Evolutionary conservation across 2,113 vertebrate species (phyloP).

Genomic region (Clarias batrachus): DNA sequence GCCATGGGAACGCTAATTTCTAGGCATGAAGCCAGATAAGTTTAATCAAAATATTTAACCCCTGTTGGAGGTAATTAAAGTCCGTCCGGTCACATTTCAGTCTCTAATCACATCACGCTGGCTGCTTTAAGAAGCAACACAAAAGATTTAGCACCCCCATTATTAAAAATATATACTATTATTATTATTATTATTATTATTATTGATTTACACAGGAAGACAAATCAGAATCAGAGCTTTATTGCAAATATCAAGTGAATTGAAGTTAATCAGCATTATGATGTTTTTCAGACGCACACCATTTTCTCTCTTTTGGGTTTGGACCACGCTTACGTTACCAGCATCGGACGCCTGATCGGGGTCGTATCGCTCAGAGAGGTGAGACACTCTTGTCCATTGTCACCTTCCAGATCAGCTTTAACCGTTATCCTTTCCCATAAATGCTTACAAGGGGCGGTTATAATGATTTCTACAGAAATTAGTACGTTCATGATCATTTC

Average conservation of each 20-base stretch:
- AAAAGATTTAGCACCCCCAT: background rate
- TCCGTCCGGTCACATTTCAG: background rate
- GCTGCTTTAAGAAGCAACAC: background rate
- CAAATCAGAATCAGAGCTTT: background rate
- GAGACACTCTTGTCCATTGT: slow-evolving; percentile 17
- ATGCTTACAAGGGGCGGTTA: no score
- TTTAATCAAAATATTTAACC: slow-evolving; percentile 32
- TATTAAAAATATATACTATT: no score
- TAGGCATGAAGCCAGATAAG: background rate
- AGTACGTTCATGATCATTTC: no score
- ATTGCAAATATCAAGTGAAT: no score
- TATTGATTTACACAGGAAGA: background rate
- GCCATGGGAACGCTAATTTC: background rate
- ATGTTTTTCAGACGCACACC: slow-evolving; percentile 83
- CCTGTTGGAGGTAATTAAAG: slow-evolving; percentile 21
- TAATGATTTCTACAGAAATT: no score
- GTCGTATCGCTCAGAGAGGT: slow-evolving; percentile 96
- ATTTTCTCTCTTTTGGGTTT: slow-evolving; percentile 94
- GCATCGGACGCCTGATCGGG: slow-evolving; percentile 92
- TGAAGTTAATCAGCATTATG: background rate
- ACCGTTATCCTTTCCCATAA: no score
- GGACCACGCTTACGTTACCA: slow-evolving; percentile 95
- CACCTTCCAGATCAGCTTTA: background rate
- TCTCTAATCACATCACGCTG: background rate
- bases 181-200: no score